Evolutionary conservation across 2,888 invertebrate species (phyloP).

Genomic region (Agrochola macilenta): DNA sequence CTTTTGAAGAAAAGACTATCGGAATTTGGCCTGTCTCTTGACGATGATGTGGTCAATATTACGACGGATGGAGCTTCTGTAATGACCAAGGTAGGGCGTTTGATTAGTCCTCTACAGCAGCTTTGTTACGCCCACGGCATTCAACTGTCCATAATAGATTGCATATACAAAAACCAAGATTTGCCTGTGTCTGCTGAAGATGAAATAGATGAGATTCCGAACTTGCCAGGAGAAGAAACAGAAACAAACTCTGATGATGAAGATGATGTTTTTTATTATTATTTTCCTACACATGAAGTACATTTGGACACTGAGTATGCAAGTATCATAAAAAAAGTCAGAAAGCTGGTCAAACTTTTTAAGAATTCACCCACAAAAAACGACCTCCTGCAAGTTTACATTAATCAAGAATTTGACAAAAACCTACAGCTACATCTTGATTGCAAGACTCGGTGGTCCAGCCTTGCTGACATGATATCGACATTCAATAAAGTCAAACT

Average conservation of each 20-base stretch:
- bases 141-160: slow-evolving; percentile 60
- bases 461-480: neutral
- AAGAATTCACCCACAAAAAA: no score
- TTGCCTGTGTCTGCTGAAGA: slow-evolving; percentile 5
- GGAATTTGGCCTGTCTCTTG: slow-evolving; percentile 61
- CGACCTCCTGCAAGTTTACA: no score
- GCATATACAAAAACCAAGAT: slow-evolving; percentile 54
- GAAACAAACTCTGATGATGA: slow-evolving; percentile 16
- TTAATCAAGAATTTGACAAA: no score
- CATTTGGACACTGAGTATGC: no score
- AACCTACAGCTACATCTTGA: no score
- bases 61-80: slow-evolving; percentile 69
- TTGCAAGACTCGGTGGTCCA: no score
- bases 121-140: slow-evolving; percentile 62
- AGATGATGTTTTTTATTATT: slow-evolving; percentile 12
- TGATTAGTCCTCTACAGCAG: slow-evolving; percentile 64
- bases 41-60: slow-evolving; percentile 66
- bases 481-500: slow-evolving; percentile 44
- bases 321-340: no score
- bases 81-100: slow-evolving; percentile 67
- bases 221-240: neutral
- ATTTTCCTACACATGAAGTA: no score
- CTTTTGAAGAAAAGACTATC: slow-evolving; percentile 51
- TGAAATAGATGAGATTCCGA: slow-evolving; percentile 5
- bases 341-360: no score